Evolutionary conservation across 2,888 invertebrate genomes (phyloP), one percentile per base, ranked within the genome.

Genomic region (Sabatieria punctata): DNA sequence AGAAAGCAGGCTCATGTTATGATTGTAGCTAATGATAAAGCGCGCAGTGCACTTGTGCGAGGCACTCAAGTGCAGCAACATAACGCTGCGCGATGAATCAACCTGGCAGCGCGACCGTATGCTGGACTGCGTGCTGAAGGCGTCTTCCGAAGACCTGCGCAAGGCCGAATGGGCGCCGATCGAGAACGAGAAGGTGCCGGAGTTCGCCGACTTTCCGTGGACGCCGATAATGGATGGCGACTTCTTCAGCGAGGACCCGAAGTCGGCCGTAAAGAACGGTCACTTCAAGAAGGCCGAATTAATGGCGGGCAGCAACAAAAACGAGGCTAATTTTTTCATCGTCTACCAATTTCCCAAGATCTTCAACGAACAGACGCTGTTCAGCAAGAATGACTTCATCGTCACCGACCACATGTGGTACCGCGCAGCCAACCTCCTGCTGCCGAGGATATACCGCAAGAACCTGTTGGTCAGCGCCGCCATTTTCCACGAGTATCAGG

Each of bases 251-350:
- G 88, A 91, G 65, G 57, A 56, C 13, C 70, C 73, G 2, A 73
- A 74, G 37, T 82, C 83, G 1, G 64, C 69, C 22, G 67, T 91
- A 57, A 74, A 75, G 30, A 78, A 78, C 52, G 78, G 79, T 51
- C 81, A 85, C 63, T 91, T 89, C 70, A 91, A 89, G 67, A 85
- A 85, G 68, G 83, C 85, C 13, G 85, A 83, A 62, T 78, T 91
- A 51, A 72, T 91, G 39, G 78, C 86, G 75, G 91, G 93, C 30
- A 83, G 82, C 43, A 89, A 91, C 66, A 79, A 80, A 18, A 86
- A 91, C 65, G 91, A 93, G 66, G 88, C 86, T 37, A 84, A 82
- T 65, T 93, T 84, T 68, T 91, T 88, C 65, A 82, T 91, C 53
- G 78, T 89, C 54, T 93, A 91, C 69, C 85, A 85, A 64, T 72